Evolutionary conservation across 2,888 invertebrate species (phyloP).

Genomic region (Helicoverpa assulta): DNA sequence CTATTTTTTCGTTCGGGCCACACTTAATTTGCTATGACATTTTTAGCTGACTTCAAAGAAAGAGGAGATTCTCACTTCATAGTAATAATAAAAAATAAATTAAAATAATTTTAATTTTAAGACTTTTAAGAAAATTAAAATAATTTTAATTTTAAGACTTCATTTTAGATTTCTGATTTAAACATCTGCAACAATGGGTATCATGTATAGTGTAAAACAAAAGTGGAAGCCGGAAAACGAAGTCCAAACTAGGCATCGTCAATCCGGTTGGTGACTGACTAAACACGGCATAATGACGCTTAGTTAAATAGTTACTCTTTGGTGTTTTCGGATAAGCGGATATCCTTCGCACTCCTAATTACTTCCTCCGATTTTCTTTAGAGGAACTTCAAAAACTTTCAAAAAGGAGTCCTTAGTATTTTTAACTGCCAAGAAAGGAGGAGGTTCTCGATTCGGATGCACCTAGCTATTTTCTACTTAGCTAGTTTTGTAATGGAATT

Average conservation of each 20-base stretch:
- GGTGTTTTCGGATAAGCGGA: constrained; percentile 46
- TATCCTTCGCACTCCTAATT: constrained; percentile 52
- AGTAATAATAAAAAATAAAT: no score
- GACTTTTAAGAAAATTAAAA: no score
- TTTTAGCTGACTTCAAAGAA: no score
- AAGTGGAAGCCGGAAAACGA: constrained; percentile 38
- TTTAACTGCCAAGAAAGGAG: background rate
- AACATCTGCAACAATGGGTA: background rate
- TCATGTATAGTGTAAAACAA: background rate
- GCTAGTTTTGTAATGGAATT: no score
- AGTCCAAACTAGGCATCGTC: constrained; percentile 25
- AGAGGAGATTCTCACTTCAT: no score
- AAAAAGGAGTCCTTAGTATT: no score
- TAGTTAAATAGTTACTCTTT: constrained; percentile 39
- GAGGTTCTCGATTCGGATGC: background rate
- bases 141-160: no score
- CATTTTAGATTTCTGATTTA: no score
- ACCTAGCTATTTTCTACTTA: no score
- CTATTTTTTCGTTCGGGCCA: no score
- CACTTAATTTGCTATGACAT: no score
- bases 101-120: no score
- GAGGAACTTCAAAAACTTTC: constrained; percentile 24
- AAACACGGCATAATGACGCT: constrained; percentile 51
- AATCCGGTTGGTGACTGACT: constrained; percentile 50
- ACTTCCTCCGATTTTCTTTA: constrained; percentile 52